Base-by-base conservation (phyloP, 2,797 vertebrate genomes). In the Staurois parvus region DNA sequence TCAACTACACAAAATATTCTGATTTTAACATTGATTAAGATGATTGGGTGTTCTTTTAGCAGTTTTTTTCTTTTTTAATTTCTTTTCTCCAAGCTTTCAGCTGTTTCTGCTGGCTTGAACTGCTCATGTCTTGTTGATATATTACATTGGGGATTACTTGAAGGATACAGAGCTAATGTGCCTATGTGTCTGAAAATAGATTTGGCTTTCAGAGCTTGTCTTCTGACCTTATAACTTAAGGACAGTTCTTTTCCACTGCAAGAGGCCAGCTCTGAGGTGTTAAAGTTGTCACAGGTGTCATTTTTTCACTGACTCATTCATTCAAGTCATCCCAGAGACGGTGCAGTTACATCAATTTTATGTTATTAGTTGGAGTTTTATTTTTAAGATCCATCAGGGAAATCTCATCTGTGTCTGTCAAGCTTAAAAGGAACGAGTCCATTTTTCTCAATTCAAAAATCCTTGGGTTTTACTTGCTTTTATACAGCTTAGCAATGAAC, bases 161-260 rank as follows among this genome's bases (percentile, higher is more conserved):
- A 40, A 84, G 81, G 73, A 59, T 78, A 78, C 67, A 85, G 73
- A 89, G 72, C 67, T 77, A 79, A n/a, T 81, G 32, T 90, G 89
- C 84, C 76, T 86, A 12, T 2, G 1, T 69, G 88, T 52, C 77
- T 88, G 83, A 89, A 84, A 79, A 52, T 80, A 83, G 79, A 89
- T 45, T 11, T 83, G 81, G 37, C 75, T 91, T 90, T 81, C 87
- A 62, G 66, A 87, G 85, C 73, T 77, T 52, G n/a, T 86, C 40
- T 28, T 62, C 62, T 90, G 84, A 66, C 85, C 88, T 45, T 78
- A 85, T 62, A 79, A 84, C 2, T 84, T 85, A 83, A 90, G 28
- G 26, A 17, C n/a, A 67, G 72, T 37, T 83, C 70, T 81, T 77
- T 72, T 17, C 0, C 12, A 28, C 32, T 72, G 42, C 24, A 30